phyloP scores from a whole-genome alignment of 2,113 vertebrate species.

The Aegithalos caudatus region DNA sequence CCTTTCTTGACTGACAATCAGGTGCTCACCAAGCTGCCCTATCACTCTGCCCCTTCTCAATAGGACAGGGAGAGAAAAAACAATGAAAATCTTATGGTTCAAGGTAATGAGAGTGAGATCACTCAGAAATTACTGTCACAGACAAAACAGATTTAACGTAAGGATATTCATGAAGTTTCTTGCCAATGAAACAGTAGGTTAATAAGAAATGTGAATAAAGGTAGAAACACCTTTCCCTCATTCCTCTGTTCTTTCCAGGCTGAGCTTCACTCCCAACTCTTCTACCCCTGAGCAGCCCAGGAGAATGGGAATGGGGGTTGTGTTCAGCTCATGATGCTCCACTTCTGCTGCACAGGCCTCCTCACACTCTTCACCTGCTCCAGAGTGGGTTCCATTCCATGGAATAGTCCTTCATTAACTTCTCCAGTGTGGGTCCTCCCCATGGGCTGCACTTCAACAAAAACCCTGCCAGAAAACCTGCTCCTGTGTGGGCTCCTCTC shows the following conservation, averaged over 20 bases:
- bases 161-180: background rate
- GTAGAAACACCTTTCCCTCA: background rate
- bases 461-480: background rate
- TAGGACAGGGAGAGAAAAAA: background rate
- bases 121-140: background rate
- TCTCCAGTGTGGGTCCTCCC: fast-evolving
- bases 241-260: background rate
- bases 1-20: background rate
- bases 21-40: background rate
- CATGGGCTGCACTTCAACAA: background rate
- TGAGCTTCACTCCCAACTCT: background rate
- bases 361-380: background rate
- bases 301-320: fast-evolving
- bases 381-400: fast-evolving
- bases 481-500: background rate
- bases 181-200: background rate
- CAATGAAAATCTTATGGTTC: background rate
- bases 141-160: background rate
- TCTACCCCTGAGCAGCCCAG: fast-evolving
- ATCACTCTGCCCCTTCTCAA: background rate
- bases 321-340: background rate
- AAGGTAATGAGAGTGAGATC: background rate
- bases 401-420: fast-evolving
- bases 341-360: background rate
- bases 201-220: background rate